Percentiles rank a stretch among this genome's conserved stretches.
These are phyloP conservation scores for Cotesia glomerata DNA, from an alignment of 1,140 invertebrate species.

Conservation along the genomic window DNA sequence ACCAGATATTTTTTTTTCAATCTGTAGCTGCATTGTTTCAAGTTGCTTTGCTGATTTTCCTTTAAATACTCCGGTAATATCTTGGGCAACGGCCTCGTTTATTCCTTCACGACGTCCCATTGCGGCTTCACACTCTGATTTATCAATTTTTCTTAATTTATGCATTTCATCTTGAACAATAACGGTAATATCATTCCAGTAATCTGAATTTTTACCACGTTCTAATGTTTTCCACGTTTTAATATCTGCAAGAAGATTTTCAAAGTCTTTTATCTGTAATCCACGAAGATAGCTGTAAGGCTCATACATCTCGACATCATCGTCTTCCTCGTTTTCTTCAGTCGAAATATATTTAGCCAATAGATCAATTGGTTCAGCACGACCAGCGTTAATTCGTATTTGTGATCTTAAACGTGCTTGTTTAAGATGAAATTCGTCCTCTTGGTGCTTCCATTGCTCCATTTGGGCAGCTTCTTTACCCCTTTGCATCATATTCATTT, in stretches of 20 bases:
- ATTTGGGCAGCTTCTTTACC: conserved; percentile 95
- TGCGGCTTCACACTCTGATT: conserved; percentile 69
- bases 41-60: conserved; percentile 91
- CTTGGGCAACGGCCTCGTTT: conserved; percentile 88
- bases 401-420: conserved; percentile 88
- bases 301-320: conserved; percentile 97
- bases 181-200: conserved; percentile 97
- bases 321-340: conserved; percentile 78
- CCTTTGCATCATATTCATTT: conserved; percentile 85
- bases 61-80: conserved; percentile 90
- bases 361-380: conserved; percentile 98
- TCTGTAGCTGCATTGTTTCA: conserved; percentile 81
- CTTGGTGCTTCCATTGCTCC: conserved; percentile 92
- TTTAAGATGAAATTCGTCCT: conserved; percentile 91
- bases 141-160: conserved; percentile 80
- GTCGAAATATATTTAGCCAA: conserved; percentile 95
- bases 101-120: conserved; percentile 88
- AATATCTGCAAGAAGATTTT: conserved; percentile 97
- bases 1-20: conserved; percentile 86
- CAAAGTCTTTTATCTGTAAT: conserved; percentile 89
- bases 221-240: conserved; percentile 90
- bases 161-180: conserved; percentile 95
- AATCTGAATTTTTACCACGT: conserved; percentile 85
- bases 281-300: conserved; percentile 96
- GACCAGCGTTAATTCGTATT: conserved; percentile 94